Evolutionary conservation across 2,888 invertebrate species (phyloP).

Genomic region (Nomada goodeniana): DNA sequence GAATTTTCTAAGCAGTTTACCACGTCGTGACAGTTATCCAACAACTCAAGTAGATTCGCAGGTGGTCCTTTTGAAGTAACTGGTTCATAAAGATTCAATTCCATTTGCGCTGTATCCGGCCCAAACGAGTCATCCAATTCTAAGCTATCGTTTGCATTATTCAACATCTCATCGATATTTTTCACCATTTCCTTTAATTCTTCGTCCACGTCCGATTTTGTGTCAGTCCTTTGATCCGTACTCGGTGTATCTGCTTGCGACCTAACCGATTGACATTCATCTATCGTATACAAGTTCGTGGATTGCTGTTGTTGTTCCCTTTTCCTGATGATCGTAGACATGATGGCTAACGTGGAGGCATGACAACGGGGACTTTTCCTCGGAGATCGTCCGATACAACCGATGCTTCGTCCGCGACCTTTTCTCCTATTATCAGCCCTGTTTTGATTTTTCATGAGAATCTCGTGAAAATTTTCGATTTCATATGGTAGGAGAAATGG

Average conservation of each 20-base stretch:
- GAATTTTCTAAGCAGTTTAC: constrained; percentile 79
- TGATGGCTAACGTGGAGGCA: constrained; percentile 93
- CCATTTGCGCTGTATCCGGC: constrained; percentile 66
- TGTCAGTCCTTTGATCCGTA: constrained; percentile 62
- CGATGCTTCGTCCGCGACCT: constrained; percentile 66
- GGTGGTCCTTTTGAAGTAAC: constrained; percentile 77
- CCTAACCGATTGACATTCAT: constrained; percentile 57
- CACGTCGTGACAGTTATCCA: constrained; percentile 80
- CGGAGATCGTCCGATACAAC: constrained; percentile 85
- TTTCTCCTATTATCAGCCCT: constrained; percentile 61
- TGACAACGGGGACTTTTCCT: constrained; percentile 95
- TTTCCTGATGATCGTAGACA: constrained; percentile 85
- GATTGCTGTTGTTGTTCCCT: constrained; percentile 75
- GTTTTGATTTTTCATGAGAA: constrained; percentile 72
- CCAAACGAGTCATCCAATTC: constrained; percentile 86
- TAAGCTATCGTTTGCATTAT: constrained; percentile 83
- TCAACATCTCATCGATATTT: constrained; percentile 84
- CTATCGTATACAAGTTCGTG: constrained; percentile 45
- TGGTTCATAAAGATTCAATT: constrained; percentile 59
- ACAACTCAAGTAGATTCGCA: constrained; percentile 78
- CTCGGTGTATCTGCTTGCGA: constrained; percentile 60
- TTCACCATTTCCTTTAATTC: constrained; percentile 82
- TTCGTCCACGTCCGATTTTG: constrained; percentile 77
- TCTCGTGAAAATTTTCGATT: constrained; percentile 85
- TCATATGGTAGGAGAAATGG: constrained; percentile 91